phyloP scores from a whole-genome alignment of 2,888 invertebrate species.

The Cheilosia grossa region DNA sequence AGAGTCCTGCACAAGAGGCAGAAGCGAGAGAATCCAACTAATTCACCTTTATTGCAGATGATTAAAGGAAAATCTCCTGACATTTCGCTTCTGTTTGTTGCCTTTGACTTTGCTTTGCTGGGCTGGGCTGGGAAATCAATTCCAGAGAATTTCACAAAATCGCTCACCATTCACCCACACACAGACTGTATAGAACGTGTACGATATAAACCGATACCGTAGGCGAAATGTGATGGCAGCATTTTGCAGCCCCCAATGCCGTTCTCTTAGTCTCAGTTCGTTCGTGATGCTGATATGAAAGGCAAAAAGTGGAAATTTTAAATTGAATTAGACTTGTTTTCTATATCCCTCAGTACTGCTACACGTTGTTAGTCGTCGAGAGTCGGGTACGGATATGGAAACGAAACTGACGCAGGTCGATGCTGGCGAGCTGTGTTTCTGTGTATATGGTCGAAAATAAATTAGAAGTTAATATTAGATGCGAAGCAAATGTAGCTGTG shows the following conservation, averaged over 20 bases:
- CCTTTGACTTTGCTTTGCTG: conserved; percentile 21
- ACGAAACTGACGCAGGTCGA: neutral
- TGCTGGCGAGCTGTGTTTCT: neutral
- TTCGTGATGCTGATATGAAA: conserved; percentile 21
- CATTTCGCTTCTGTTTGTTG: conserved; percentile 11
- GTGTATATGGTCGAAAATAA: conserved; percentile 12
- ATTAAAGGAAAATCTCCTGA: conserved; percentile 51
- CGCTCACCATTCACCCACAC: neutral
- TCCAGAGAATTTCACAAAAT: conserved; percentile 12
- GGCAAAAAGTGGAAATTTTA: conserved; percentile 44
- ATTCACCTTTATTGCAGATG: conserved; percentile 59
- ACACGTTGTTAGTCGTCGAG: neutral
- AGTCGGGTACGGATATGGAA: neutral
- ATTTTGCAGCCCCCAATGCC: neutral
- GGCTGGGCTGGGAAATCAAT: conserved; percentile 49
- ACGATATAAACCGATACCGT: neutral
- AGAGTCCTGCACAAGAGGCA: neutral
- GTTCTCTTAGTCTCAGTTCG: conserved; percentile 2
- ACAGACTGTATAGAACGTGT: no score
- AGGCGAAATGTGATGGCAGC: conserved; percentile 21
- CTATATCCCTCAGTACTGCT: neutral
- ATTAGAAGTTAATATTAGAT: conserved; percentile 38
- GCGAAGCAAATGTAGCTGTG: neutral
- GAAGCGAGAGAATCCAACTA: conserved; percentile 11
- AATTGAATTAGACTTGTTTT: conserved; percentile 46